Evolutionary conservation across 2,888 invertebrate species (phyloP).

Genomic region (Conomelus anceps): DNA sequence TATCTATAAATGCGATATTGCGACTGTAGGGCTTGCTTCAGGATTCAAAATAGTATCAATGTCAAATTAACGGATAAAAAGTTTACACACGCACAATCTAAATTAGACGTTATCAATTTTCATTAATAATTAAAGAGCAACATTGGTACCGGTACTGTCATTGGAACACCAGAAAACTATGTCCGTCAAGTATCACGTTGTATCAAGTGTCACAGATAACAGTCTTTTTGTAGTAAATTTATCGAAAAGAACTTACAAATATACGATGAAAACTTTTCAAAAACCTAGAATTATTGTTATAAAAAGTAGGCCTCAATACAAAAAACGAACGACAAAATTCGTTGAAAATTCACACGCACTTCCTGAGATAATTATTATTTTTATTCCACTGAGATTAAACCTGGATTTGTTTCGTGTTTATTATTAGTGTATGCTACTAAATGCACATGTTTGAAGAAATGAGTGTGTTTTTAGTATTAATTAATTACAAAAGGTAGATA

Average conservation of each 20-base stretch:
- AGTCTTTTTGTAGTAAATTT: background rate
- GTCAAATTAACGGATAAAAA: background rate
- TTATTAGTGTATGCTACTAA: background rate
- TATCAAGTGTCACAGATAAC: background rate
- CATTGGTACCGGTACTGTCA: background rate
- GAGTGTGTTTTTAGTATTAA: no score
- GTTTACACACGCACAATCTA: background rate
- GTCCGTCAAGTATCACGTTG: background rate
- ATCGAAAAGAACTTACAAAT: background rate
- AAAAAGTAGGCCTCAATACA: background rate
- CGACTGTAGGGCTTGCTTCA: background rate
- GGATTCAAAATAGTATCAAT: background rate
- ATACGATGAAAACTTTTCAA: background rate
- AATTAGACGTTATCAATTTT: background rate
- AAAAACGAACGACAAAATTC: background rate
- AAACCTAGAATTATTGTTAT: background rate
- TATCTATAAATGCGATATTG: background rate
- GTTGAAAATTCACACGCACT: background rate
- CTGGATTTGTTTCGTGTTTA: background rate
- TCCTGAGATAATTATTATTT: background rate
- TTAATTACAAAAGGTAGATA: no score
- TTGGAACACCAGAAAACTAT: background rate
- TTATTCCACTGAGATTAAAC: background rate
- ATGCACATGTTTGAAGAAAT: no score
- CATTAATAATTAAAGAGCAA: background rate